These are phyloP conservation scores for Hoplodrina ambigua DNA, from an alignment of 2,888 invertebrate species.

Conservation along the genomic window DNA sequence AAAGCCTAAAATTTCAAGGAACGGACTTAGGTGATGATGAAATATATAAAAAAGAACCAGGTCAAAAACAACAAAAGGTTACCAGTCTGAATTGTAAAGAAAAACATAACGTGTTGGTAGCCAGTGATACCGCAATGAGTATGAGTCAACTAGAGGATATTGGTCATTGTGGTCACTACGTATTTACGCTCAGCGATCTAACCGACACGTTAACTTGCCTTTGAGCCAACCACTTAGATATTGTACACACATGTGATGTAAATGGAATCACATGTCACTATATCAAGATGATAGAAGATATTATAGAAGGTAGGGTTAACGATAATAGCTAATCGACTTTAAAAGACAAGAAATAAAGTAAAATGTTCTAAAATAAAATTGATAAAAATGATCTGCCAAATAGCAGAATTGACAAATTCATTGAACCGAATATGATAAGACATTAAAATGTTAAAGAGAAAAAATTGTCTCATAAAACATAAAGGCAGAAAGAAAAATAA, in stretches of 20 bases:
- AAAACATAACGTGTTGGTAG: slow-evolving; percentile 49
- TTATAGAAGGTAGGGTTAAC: no score
- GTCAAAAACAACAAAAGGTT: slow-evolving; percentile 50
- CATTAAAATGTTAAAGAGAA: background rate
- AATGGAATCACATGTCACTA: slow-evolving; percentile 23
- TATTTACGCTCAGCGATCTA: slow-evolving; percentile 58
- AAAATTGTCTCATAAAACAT: background rate
- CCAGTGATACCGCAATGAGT: slow-evolving; percentile 49
- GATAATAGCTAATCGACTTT: no score
- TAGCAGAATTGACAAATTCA: background rate
- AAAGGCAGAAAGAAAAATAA: slow-evolving; percentile 16
- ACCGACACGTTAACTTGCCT: slow-evolving; percentile 53
- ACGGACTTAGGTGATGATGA: slow-evolving; percentile 5
- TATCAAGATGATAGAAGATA: slow-evolving; percentile 5
- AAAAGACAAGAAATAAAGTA: background rate
- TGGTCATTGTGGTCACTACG: slow-evolving; percentile 59
- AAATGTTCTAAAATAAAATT: background rate
- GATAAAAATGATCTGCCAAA: background rate
- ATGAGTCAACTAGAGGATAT: slow-evolving; percentile 61
- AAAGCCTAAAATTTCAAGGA: background rate
- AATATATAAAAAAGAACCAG: slow-evolving; percentile 34
- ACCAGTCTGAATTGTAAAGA: slow-evolving; percentile 49
- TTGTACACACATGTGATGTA: slow-evolving; percentile 36
- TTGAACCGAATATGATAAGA: slow-evolving; percentile 13
- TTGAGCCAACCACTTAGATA: slow-evolving; percentile 50